Percentiles rank a stretch among this genome's conserved stretches.
phyloP scores from a whole-genome alignment of 1,140 invertebrate species.

The Drosophila kohkoa region DNA sequence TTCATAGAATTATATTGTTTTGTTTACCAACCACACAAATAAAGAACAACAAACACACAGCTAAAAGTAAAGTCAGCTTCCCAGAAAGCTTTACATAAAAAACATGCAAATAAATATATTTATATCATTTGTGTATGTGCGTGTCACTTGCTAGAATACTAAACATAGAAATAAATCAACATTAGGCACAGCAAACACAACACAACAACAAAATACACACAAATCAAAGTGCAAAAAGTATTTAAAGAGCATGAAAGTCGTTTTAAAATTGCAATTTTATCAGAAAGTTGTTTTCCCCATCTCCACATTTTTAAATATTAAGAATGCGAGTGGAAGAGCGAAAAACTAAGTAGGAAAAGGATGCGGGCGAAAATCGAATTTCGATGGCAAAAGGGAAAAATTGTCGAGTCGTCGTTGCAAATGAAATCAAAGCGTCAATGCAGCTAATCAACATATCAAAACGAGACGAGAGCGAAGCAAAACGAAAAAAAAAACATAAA shows the following conservation, averaged over 20 bases:
- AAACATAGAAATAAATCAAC: background rate
- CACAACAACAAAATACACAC: background rate
- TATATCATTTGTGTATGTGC: background rate
- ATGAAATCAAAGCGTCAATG: constrained; percentile 38
- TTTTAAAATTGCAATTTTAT: background rate
- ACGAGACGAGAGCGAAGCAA: constrained; percentile 24
- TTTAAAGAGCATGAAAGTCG: background rate
- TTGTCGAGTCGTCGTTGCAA: constrained; percentile 9
- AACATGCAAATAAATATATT: background rate
- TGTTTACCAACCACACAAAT: no score
- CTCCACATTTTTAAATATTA: background rate
- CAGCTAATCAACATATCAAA: constrained; percentile 69
- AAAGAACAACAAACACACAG: no score
- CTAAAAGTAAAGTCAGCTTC: background rate
- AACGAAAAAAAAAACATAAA: constrained; percentile 6
- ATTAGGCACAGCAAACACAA: constrained; percentile 7
- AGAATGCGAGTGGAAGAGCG: background rate
- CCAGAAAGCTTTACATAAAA: background rate
- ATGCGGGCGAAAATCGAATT: constrained; percentile 2
- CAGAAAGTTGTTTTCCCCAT: background rate
- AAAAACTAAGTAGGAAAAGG: background rate
- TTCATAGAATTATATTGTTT: no score
- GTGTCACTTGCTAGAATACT: background rate
- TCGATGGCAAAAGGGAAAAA: constrained; percentile 3
- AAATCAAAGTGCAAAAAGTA: background rate